Evolutionary conservation across 2,113 vertebrate species (phyloP), one percentile per base, ranked within the genome.

Genomic region (Phyllostomus hastatus): DNA sequence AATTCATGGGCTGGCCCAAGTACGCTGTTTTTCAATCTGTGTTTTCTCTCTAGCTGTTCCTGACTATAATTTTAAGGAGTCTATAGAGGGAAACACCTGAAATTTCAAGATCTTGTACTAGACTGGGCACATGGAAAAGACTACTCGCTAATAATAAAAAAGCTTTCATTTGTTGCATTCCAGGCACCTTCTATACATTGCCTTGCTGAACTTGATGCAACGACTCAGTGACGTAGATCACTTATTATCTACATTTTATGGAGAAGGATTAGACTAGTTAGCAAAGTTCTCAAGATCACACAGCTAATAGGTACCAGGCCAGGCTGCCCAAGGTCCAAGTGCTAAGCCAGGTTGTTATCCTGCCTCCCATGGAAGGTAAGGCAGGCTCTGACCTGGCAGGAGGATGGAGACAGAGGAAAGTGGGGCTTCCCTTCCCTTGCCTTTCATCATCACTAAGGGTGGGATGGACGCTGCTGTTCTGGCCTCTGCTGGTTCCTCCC

Each of bases 341-440:
- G 78, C 66, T 31, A 14, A 75, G 79, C 64, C 41, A 69, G 0
- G 0, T 10, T 75, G 48, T 22, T 70, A 15, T 54, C 76, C 67
- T 57, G 24, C 15, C 24, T 50, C 66, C n/a, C 19, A 11, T 1
- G 22, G 66, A 48, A 78, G 10, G 43, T 4, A 61, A 50, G 26
- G 48, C 16, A 28, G 46, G 28, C 73, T 67, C 54, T 59, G 67
- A 28, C 17, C 43, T 46, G 24, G 66, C 89, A 69, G 69, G 9
- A 14, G 16, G 1, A 4, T 22, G 41, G 0, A 19, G 0, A 31
- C 1, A 19, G 33, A 24, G 12, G 20, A 28, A 19, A 46, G 0
- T 0, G 2, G 9, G 5, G 15, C 17, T 82, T 88, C 59, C 12
- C 4, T 52, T 33, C 26, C 52, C 38, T 43, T 10, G 14, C 46